Base-by-base conservation (phyloP, 2,888 invertebrate species). In the Callosobruchus maculatus region DNA sequence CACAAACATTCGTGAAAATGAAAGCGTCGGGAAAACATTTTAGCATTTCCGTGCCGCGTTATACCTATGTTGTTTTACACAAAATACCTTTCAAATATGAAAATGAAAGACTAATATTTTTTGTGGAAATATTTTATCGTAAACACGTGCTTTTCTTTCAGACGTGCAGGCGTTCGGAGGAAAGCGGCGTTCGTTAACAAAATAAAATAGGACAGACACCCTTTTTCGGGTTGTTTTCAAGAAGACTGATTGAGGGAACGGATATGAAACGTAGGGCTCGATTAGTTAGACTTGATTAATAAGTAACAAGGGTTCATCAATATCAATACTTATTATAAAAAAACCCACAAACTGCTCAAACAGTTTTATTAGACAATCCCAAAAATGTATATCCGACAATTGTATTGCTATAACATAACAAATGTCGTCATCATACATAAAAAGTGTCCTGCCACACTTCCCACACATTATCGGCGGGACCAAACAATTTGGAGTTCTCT, bases 41-140 rank as follows among this genome's bases (percentile, higher is more conserved):
- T 68, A 21, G 68, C 22, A 5, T 22, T 68, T 68, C 68, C 68
- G 9, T 76, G 74, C 75, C 76, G 77, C 82, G 82, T 82, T 78
- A 49, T 49, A 49, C 49, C 49, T 73, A 70, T 86, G 85, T 86
- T 86, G 82, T 86, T 86, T 85, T 85, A 86, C 85, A 86, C 84
- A 85, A 86, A 86, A 85, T 85, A 84, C 83, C 83, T 85, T 85
- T 86, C 85, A 84, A 26, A 70, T 26, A 21, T 26, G 26, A 70
- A 86, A 87, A 87, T 86, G 86, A 86, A 86, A 87, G 85, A 86
- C 86, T 86, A 87, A 87, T 86, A 87, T 87, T 87, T 86, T 87
- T 87, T 85, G 80, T 81, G 78, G 80, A 78, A 81, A 82, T 81
- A 82, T 84, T 84, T 84, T 84, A 81, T 79, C 81, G 78, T 79